Percentiles rank a stretch among this genome's conserved stretches.
phyloP scores from a whole-genome alignment of 2,888 invertebrate species.

The Eurytoma californica region DNA sequence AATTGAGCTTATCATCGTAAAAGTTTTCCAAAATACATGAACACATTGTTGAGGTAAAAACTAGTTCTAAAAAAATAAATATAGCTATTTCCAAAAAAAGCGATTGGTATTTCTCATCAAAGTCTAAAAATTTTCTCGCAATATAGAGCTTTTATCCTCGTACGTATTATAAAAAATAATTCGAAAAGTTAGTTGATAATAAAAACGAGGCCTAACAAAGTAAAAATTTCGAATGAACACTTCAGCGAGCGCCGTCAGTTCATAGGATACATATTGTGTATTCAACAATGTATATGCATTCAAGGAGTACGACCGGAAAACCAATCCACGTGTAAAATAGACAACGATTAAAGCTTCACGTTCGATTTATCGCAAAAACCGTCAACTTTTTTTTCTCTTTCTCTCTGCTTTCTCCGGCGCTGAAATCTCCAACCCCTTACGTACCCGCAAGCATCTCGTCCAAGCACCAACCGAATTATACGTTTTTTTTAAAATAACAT shows the following conservation, averaged over 20 bases:
- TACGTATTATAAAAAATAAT: not conserved
- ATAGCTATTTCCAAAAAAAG: not conserved
- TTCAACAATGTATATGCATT: conserved; percentile 14
- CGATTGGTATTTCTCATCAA: too few species aligned
- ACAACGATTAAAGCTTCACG: too few species aligned
- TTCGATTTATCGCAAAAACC: not conserved
- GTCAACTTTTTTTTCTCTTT: not conserved
- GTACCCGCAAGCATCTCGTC: conserved; percentile 44
- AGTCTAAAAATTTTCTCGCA: too few species aligned
- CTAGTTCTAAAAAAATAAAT: not conserved
- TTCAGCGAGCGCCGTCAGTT: too few species aligned
- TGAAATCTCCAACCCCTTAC: conserved; percentile 49
- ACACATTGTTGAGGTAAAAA: not conserved
- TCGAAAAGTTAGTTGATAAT: not conserved
- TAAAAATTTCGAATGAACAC: too few species aligned
- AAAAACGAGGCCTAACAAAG: not conserved
- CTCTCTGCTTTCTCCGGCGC: conserved; percentile 47
- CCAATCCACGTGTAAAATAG: too few species aligned
- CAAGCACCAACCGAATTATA: conserved; percentile 48
- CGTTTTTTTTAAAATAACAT: conserved; percentile 26
- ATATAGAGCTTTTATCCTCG: too few species aligned
- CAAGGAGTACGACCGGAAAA: too few species aligned
- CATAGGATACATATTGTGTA: too few species aligned
- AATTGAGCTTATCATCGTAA: conserved; percentile 28
- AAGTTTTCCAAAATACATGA: conserved; percentile 6